Evolutionary conservation across 1,140 invertebrate genomes (phyloP).

Genomic region (Stenopsyche tienmushanensis): DNA sequence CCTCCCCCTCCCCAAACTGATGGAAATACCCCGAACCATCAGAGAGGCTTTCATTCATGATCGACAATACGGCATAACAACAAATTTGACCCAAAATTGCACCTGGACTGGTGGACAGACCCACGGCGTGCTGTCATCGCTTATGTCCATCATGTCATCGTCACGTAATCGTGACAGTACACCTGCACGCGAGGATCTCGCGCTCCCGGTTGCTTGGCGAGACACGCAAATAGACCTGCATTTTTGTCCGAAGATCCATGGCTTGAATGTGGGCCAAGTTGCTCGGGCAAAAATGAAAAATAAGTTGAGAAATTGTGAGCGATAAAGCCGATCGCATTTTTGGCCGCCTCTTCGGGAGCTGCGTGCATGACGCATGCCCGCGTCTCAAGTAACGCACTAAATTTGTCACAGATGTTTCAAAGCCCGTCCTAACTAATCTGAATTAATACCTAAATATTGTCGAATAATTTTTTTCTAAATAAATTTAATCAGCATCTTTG

Average conservation of each 20-base stretch:
- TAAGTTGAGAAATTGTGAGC: slow-evolving; percentile 5
- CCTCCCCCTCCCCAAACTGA: no score
- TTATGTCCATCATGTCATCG: neutral
- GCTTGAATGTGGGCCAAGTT: slow-evolving; percentile 19
- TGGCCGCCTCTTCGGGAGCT: neutral
- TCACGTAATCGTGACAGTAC: neutral
- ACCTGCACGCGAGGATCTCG: neutral
- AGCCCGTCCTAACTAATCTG: no score
- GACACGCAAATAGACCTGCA: slow-evolving; percentile 1
- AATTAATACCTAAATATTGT: no score
- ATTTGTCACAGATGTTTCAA: neutral
- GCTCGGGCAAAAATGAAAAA: slow-evolving; percentile 11
- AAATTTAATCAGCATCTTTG: no score
- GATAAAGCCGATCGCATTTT: neutral
- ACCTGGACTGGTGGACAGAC: neutral
- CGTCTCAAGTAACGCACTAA: slow-evolving; percentile 1
- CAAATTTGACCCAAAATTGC: no score
- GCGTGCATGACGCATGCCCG: neutral
- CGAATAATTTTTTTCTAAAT: no score
- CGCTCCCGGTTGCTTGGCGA: neutral
- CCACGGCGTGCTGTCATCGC: neutral
- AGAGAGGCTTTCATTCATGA: no score
- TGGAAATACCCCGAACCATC: no score
- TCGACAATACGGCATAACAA: neutral
- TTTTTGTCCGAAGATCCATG: neutral